Base-by-base conservation (phyloP, 2,888 invertebrate genomes). In the Drosophila fungiperda region DNA sequence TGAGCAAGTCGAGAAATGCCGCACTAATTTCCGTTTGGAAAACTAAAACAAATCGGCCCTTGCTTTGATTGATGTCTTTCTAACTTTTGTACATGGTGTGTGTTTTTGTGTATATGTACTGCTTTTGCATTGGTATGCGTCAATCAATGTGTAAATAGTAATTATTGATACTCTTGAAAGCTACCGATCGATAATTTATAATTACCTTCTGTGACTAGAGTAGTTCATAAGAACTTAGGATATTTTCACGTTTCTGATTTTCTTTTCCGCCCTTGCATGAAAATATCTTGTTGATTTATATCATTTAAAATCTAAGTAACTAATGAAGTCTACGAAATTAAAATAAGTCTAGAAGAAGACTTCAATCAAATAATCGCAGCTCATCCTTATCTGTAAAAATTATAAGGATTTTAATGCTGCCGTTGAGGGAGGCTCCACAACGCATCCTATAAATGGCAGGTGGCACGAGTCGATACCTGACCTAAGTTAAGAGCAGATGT, bases 21-120 rank as follows among this genome's bases (percentile, higher is more conserved):
- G 58, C 20, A 45, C 62, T 35, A 73, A 68, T 76, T 76, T 80
- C 64, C 73, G 62, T 26, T 73, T 61, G 26, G 17, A 49, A 68
- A 61, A 61, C 48, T 38, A 38, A 42, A 55, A 38, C 35, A 64
- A 63, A 40, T 62, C 42, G 20, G 15, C 15, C 42, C 38, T 62
- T 49, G 23, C 52, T 35, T 71, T 76, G 72, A 67, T 72, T 76
- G 59, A 76, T 71, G 71, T 40, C 20, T 23, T 62, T 62, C n/a
- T 12, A 26, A 40, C 40, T 29, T 15, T 32, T 26, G 7, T 45
- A 12, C 3, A 45, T 20, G 15, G 26, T 36, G 36, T 15, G 35
- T 36, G 20, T 20, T 20, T 26, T 2, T 45, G 20, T 23, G 7
- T 36, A 20, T 20, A n/a, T 68, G 29, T n/a, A 36, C 32, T 23